A percentile compares a stretch with the other conserved stretches of the same genome.
phyloP scores from a whole-genome alignment of 2,888 invertebrate genomes.

The Flexamia atlantica region DNA sequence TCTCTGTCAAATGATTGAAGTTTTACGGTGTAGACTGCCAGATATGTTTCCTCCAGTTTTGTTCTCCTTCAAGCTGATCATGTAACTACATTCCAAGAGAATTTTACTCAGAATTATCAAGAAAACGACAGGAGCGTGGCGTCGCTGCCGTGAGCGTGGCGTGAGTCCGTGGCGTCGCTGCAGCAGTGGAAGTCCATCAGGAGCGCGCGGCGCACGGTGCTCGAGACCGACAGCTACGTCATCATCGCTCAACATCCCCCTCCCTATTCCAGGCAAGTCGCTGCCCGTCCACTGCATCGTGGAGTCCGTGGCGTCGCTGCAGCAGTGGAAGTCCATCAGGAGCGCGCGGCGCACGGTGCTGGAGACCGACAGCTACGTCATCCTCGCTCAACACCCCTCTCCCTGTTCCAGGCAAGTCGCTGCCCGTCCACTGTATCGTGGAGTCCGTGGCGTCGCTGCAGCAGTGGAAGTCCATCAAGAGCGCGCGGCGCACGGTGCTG shows the following conservation, averaged over 20 bases:
- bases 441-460: slow-evolving; percentile 83
- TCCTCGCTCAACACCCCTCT: slow-evolving; percentile 96
- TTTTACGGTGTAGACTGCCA: too few relatives aligned
- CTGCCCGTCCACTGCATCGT: slow-evolving; percentile 97
- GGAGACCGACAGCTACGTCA: slow-evolving; percentile 97
- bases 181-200: slow-evolving; percentile 75
- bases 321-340: too few relatives aligned
- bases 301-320: slow-evolving; percentile 82
- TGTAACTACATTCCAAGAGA: too few relatives aligned
- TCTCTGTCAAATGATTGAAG: too few relatives aligned
- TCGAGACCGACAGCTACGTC: slow-evolving; percentile 97
- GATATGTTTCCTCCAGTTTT: too few relatives aligned
- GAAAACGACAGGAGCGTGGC: too few relatives aligned
- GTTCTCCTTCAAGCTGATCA: too few relatives aligned
- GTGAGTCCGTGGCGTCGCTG: slow-evolving; percentile 87
- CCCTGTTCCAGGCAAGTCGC: slow-evolving; percentile 94
- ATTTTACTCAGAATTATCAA: too few relatives aligned
- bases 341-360: slow-evolving; percentile 81
- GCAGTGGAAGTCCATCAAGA: too few relatives aligned
- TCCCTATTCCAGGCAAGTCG: slow-evolving; percentile 96
- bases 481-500: slow-evolving; percentile 81
- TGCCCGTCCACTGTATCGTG: slow-evolving; percentile 97
- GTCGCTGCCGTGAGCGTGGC: slow-evolving; percentile 94
- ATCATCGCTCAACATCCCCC: slow-evolving; percentile 96
- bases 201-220: slow-evolving; percentile 79